Evolutionary conservation across 2,888 invertebrate species (phyloP).

Genomic region (Chalcosyrphus nemorum): DNA sequence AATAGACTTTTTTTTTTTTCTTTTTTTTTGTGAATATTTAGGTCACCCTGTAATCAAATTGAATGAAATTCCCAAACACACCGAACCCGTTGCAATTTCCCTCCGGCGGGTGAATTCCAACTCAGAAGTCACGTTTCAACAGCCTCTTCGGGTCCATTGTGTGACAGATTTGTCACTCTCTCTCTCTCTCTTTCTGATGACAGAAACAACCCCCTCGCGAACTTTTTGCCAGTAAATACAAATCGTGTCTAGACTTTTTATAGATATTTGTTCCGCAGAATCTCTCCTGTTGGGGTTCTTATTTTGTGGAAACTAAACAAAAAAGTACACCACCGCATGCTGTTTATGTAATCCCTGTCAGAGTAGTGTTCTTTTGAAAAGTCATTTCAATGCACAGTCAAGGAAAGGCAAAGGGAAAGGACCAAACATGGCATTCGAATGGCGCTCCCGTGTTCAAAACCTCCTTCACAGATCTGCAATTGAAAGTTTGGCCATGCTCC

Average conservation of each 20-base stretch:
- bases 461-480: conserved; percentile 64
- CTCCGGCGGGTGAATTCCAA: not conserved
- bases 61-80: conserved; percentile 16
- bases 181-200: not conserved
- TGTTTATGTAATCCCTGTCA: conserved; percentile 49
- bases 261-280: conserved; percentile 71
- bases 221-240: not conserved
- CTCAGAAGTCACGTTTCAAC: conserved; percentile 35
- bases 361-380: conserved; percentile 9
- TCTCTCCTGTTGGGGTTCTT: conserved; percentile 15
- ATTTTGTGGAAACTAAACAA: conserved; percentile 40
- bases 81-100: not conserved
- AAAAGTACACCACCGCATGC: conserved; percentile 56
- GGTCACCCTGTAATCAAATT: conserved; percentile 10
- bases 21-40: not conserved
- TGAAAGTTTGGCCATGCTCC: conserved; percentile 66
- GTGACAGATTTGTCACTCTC: conserved; percentile 24
- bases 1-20: too few relatives aligned
- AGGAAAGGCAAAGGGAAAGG: not conserved
- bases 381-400: not conserved
- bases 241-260: conserved; percentile 72
- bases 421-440: conserved; percentile 8
- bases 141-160: not conserved
- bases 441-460: conserved; percentile 40
- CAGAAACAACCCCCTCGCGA: not conserved